These are phyloP conservation scores for Polyodon spathula DNA, from an alignment of 2,113 vertebrate species.

Conservation along the genomic window DNA sequence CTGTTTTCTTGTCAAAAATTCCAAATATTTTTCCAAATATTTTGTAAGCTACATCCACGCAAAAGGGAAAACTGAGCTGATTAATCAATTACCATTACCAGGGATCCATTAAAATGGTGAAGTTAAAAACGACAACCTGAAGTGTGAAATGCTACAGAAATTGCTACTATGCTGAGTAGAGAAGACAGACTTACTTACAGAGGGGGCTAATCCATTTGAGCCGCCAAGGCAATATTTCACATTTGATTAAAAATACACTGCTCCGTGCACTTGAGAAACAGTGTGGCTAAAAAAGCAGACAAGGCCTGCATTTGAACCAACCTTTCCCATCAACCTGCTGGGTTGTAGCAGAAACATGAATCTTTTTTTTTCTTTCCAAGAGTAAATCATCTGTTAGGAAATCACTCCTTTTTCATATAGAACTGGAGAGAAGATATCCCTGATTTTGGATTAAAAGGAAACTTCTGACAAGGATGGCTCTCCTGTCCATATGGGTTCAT, in stretches of 20 bases:
- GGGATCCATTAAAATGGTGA: constrained; percentile 34
- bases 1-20: too few species aligned
- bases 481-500: constrained; percentile 10
- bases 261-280: constrained; percentile 24
- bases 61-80: neutral
- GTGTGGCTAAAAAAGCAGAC: constrained; percentile 18
- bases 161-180: constrained; percentile 33
- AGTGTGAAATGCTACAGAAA: constrained; percentile 29
- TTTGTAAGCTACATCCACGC: neutral
- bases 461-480: constrained; percentile 9
- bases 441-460: constrained; percentile 19
- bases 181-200: constrained; percentile 38
- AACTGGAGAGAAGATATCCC: constrained; percentile 12
- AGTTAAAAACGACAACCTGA: constrained; percentile 33
- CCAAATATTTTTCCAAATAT: neutral
- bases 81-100: constrained; percentile 27
- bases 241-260: constrained; percentile 50
- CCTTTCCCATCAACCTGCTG: constrained; percentile 27
- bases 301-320: constrained; percentile 23
- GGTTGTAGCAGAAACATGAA: constrained; percentile 39
- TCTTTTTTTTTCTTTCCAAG: constrained; percentile 32
- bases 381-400: constrained; percentile 41
- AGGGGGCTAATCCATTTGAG: constrained; percentile 45
- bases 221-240: constrained; percentile 49
- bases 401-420: constrained; percentile 31